A percentile compares a stretch with the other conserved stretches of the same genome.
Conservation (phyloP, 2,888 invertebrate genomes). For the Heliconius sara region DNA sequence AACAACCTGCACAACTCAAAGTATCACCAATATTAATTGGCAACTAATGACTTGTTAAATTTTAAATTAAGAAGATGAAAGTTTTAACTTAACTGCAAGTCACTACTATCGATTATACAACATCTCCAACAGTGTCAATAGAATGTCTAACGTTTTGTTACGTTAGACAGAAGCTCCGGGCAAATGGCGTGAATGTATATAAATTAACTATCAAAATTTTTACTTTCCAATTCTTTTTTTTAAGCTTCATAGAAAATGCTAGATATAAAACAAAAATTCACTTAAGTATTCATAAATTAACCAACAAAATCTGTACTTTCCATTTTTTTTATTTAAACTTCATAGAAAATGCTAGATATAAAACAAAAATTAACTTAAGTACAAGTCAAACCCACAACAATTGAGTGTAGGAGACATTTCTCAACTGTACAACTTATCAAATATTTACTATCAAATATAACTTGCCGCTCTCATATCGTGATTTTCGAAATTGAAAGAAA, state of each 20-base stretch:
- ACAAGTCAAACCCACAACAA: no score
- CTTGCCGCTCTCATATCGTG: no score
- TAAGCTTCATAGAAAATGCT: no score
- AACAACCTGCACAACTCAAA: neutral
- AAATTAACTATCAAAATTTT: neutral
- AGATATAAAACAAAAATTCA: no score
- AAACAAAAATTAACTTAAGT: no score
- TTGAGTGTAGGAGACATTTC: no score
- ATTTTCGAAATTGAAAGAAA: no score
- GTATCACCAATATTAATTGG: neutral
- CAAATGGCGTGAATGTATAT: neutral
- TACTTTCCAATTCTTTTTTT: neutral
- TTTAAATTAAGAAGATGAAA: conserved; percentile 12
- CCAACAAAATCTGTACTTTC: neutral
- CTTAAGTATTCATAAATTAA: neutral
- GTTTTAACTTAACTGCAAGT: conserved; percentile 11
- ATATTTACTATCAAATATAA: no score
- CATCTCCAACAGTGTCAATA: neutral
- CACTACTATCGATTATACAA: conserved; percentile 9
- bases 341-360: no score
- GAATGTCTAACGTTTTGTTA: neutral
- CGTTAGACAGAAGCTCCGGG: neutral
- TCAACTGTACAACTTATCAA: no score
- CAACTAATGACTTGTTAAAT: conserved; percentile 12
- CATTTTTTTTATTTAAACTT: neutral